A percentile compares a stretch with the other conserved stretches of the same genome.
phyloP scores from a whole-genome alignment of 2,888 invertebrate species.

The Hemithea aestivaria region DNA sequence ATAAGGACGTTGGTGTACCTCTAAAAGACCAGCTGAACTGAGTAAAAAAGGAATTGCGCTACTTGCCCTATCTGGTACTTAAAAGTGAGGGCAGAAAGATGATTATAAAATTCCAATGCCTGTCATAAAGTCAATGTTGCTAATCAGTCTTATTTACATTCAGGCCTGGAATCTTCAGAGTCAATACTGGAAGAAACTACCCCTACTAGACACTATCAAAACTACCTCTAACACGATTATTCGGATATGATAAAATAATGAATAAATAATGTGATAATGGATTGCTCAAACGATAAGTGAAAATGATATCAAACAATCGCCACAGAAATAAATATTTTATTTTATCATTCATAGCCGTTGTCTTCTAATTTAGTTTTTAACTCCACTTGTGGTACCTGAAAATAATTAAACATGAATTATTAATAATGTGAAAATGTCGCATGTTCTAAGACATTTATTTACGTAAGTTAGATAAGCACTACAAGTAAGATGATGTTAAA shows the following conservation, averaged over 20 bases:
- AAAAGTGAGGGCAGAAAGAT: no score
- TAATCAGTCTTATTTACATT: constrained; percentile 27
- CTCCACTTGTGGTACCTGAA: constrained; percentile 36
- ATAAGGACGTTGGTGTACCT: no score
- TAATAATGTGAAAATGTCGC: neutral
- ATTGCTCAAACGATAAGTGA: no score
- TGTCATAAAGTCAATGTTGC: no score
- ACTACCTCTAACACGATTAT: neutral
- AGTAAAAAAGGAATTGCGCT: no score
- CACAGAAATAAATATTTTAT: constrained; percentile 5
- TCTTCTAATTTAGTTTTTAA: constrained; percentile 25
- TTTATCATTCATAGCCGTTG: constrained; percentile 8
- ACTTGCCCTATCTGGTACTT: no score
- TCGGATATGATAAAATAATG: neutral
- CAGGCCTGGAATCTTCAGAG: constrained; percentile 54
- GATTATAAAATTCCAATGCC: no score
- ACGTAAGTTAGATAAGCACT: no score
- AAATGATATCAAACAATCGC: no score
- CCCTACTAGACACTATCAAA: constrained; percentile 26
- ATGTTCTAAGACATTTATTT: no score
- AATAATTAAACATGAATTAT: constrained; percentile 17
- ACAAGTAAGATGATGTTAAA: no score
- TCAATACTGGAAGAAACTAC: constrained; percentile 43
- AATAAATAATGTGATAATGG: neutral
- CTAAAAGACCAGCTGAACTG: no score